Evolutionary conservation across 2,888 invertebrate species (phyloP).

Genomic region (Leucania comma): DNA sequence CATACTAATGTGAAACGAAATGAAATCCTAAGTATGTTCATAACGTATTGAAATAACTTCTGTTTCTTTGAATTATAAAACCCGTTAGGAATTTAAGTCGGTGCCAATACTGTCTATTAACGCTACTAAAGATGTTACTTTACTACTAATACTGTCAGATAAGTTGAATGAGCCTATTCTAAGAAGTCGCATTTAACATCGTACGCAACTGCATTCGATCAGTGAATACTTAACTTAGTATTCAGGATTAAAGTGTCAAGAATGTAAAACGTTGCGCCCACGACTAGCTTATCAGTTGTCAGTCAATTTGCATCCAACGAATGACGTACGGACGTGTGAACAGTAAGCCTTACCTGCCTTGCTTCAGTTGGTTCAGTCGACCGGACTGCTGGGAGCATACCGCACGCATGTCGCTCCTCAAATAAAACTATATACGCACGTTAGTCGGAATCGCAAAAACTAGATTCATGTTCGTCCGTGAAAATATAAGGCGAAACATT

Average conservation of each 20-base stretch:
- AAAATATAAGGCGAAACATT: constrained; percentile 23
- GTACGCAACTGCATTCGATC: constrained; percentile 36
- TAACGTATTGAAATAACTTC: constrained; percentile 15
- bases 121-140: constrained; percentile 26
- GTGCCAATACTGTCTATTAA: constrained; percentile 3
- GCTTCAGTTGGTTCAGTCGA: constrained; percentile 58
- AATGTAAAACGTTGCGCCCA: constrained; percentile 31
- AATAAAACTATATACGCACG: constrained; percentile 9
- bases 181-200: constrained; percentile 28
- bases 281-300: constrained; percentile 60
- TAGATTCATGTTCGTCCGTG: neutral
- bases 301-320: constrained; percentile 62
- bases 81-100: constrained; percentile 45
- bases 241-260: constrained; percentile 55
- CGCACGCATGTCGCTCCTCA: constrained; percentile 60
- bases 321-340: constrained; percentile 47
- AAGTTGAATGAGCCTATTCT: neutral
- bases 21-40: constrained; percentile 12
- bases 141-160: constrained; percentile 32
- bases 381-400: constrained; percentile 48
- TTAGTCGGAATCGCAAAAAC: constrained; percentile 4
- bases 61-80: constrained; percentile 38
- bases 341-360: constrained; percentile 27
- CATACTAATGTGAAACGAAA: constrained; percentile 31
- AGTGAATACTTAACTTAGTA: constrained; percentile 39